phyloP scores from a whole-genome alignment of 30 jellyfish, hydroid and myxozoan genomes.

The Cassiopea xamachana region DNA sequence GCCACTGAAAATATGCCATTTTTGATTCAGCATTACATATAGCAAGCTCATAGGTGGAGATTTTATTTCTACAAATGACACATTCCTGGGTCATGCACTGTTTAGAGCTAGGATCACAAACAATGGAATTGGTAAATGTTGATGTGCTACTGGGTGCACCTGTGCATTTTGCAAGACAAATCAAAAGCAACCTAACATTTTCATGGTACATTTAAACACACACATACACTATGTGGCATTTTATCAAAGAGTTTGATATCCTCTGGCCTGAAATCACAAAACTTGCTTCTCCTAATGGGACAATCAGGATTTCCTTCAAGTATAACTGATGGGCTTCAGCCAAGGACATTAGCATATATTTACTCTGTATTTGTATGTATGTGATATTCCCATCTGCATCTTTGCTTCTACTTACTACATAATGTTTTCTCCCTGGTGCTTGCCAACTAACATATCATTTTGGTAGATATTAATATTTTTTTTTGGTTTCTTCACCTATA shows the following conservation, averaged over 20 bases:
- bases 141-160: not conserved
- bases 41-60: not conserved
- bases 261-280: slow-evolving; percentile 24
- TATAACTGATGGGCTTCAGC: slow-evolving; percentile 37
- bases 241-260: slow-evolving; percentile 8
- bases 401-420: slow-evolving; percentile 7
- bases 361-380: slow-evolving; percentile 7
- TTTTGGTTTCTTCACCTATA: slow-evolving; percentile 51
- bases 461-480: slow-evolving; percentile 18
- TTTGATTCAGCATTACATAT: slow-evolving; percentile 13
- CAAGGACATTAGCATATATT: slow-evolving; percentile 43
- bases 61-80: slow-evolving; percentile 1
- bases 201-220: slow-evolving; percentile 17
- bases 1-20: slow-evolving; percentile 20
- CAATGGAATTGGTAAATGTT: slow-evolving; percentile 10
- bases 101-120: slow-evolving; percentile 20
- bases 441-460: slow-evolving; percentile 38
- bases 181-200: slow-evolving; percentile 14
- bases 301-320: not conserved
- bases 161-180: slow-evolving; percentile 12
- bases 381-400: slow-evolving; percentile 18
- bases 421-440: slow-evolving; percentile 46
- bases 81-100: not conserved
- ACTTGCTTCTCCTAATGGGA: slow-evolving; percentile 1
- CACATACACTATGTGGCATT: slow-evolving; percentile 37